Conservation (phyloP, 1,140 invertebrate species). For the Hermetia illucens region DNA sequence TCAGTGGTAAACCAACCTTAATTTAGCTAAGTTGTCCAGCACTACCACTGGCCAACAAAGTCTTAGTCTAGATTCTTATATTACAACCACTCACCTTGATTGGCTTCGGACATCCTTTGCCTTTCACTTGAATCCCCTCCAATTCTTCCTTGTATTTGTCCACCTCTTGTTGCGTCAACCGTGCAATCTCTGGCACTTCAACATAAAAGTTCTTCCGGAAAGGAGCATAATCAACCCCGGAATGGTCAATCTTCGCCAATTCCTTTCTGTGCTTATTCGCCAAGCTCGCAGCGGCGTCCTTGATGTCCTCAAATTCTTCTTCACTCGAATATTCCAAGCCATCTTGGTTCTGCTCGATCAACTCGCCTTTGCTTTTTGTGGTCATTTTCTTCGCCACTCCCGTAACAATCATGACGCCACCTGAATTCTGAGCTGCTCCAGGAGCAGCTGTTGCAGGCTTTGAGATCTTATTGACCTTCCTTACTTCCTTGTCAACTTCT, state of each 20-base stretch:
- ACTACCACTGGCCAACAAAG: too few relatives aligned
- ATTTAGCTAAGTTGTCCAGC: too few relatives aligned
- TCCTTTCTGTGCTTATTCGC: slow-evolving; percentile 83
- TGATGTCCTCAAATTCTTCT: slow-evolving; percentile 89
- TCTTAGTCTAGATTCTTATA: too few relatives aligned
- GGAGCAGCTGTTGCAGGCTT: slow-evolving; percentile 22
- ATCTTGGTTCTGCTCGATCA: slow-evolving; percentile 96
- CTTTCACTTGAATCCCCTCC: slow-evolving; percentile 75
- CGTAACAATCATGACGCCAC: slow-evolving; percentile 64
- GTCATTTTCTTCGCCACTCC: slow-evolving; percentile 79
- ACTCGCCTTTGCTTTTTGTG: slow-evolving; percentile 63
- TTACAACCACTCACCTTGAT: slow-evolving; percentile 49
- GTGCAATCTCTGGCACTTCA: slow-evolving; percentile 67
- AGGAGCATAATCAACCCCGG: slow-evolving; percentile 64
- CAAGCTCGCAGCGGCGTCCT: slow-evolving; percentile 76
- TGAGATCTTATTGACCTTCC: slow-evolving; percentile 70
- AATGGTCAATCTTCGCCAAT: slow-evolving; percentile 77
- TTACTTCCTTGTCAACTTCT: slow-evolving; percentile 65
- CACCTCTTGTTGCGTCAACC: slow-evolving; percentile 83
- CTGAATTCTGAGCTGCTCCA: slow-evolving; percentile 13
- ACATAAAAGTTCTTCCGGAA: slow-evolving; percentile 96
- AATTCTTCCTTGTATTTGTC: slow-evolving; percentile 70
- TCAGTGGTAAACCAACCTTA: too few relatives aligned
- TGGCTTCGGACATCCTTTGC: slow-evolving; percentile 83
- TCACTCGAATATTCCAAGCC: slow-evolving; percentile 95